phyloP scores from a whole-genome alignment of 1,140 invertebrate species.

The Cotesia glomerata region DNA sequence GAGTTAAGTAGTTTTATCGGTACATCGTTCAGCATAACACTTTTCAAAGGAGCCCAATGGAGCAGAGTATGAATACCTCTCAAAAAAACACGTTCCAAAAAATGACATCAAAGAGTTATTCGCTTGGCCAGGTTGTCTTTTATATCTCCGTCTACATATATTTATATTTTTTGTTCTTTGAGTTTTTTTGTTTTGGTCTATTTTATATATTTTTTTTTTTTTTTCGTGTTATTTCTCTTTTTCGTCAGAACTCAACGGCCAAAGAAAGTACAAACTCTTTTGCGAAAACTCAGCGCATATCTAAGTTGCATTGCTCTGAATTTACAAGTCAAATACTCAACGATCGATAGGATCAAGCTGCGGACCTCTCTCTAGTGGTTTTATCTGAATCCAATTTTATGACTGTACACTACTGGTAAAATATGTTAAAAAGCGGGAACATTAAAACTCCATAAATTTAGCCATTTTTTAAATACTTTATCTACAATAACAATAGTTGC shows the following conservation, averaged over 20 bases:
- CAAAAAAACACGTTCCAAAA: not conserved
- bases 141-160: not conserved
- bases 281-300: constrained; percentile 20
- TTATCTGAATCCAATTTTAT: no score
- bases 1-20: constrained; percentile 15
- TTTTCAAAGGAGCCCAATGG: not conserved
- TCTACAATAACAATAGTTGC: no score
- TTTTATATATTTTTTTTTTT: not conserved
- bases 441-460: no score
- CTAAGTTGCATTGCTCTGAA: constrained; percentile 26
- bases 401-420: no score
- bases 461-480: no score
- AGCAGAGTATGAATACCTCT: not conserved
- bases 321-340: constrained; percentile 28
- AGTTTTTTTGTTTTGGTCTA: no score
- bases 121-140: not conserved
- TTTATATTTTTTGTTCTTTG: not conserved
- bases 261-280: constrained; percentile 21
- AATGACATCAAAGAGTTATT: constrained; percentile 8
- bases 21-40: constrained; percentile 1
- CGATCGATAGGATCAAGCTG: constrained; percentile 26
- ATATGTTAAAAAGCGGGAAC: no score
- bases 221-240: no score
- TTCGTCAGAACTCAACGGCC: constrained; percentile 3
- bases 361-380: not conserved